Base-by-base conservation (phyloP, 2,797 vertebrate species). In the Spondyliosoma cantharus region DNA sequence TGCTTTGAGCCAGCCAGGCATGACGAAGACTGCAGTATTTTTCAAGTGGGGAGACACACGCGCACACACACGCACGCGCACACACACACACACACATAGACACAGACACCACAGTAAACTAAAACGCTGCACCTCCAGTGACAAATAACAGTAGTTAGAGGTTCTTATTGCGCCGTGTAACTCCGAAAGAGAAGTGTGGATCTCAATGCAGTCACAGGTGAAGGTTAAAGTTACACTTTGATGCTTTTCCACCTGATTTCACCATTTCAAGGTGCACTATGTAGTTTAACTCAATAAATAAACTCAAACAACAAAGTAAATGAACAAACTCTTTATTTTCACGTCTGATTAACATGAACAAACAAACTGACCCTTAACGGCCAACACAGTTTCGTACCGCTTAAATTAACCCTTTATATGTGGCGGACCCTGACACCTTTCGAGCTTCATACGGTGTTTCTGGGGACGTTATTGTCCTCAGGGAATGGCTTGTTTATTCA, bases 1-100 rank as follows among this genome's bases (percentile, higher is more conserved):
- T 83, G 87, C 89, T 83, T 85, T 45, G 71, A 90, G 75, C 7
- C 76, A 78, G 80, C 46, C 80, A 74, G 81, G 86, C 91, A 74
- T 88, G 90, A 90, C 82, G 58, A 88, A 68, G 86, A 90, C 91
- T 91, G 91, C 91, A 87, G 90, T 71, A 88, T 82, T 90, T 37
- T 89, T 88, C 67, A 73, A 85, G 68, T 27, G 32, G 68, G 65
- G 78, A 78, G 75, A 78, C 86, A 72, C 78, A 80, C 42, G 72
- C 81, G 14, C 42, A 45, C 64, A 42, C 48, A 43, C 59, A 19
- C 63, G 43, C 32, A 75, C 54, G 42, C 49, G 50, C 52, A 60
- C 61, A 49, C 63, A 42, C 42, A n/a, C 52, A 32, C 64, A n/a
- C 29, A 29, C 29, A 29, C 29, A 29, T 7, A 32, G 6, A 32